Evolutionary conservation across 2,797 vertebrate genomes (phyloP), one percentile per base, ranked within the genome.

Genomic region (Falco berigora): DNA sequence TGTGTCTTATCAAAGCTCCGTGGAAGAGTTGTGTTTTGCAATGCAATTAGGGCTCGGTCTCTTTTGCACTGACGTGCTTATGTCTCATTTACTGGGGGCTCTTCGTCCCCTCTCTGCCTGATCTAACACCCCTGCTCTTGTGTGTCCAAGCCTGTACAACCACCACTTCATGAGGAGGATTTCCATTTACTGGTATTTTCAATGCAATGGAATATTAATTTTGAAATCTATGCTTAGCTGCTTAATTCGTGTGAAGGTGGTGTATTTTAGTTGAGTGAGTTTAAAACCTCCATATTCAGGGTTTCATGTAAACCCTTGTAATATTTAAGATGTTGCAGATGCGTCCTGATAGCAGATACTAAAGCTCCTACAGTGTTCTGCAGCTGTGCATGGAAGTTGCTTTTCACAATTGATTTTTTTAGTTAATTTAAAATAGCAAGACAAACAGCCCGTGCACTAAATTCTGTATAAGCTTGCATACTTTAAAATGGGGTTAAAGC

Each of bases 371-470:
- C 92, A 89, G 95, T 88, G 98, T 98, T 97, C 96, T 97, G 40
- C 66, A 97, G 98, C 97, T 61, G 95, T 74, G 50, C 81, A 17
- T 78, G 78, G 89, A 97, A 96, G 98, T 98, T 97, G 90, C 92
- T 97, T 98, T 98, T 97, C 95, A 89, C 96, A 44, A 98, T 98
- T 95, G 98, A 98, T 38, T 98, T 98, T 98, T 98, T 98, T 97
- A 97, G 98, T 98, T 98, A 95, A 98, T 98, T 96, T 98, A 97
- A 98, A 98, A 98, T 97, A 98, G 94, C 96, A 98, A 97, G 97
- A 96, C 98, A 98, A 98, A 98, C 94, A 84, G 93, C 90, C 83
- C 52, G 59, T 91, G 95, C 83, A 97, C 97, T 93, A 97, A 98
- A 97, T 93, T 97, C 97, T 72, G 95, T 97, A 94, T 96, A 98